Conservation (phyloP, 2,888 invertebrate species). For the Coenonympha arcania region DNA sequence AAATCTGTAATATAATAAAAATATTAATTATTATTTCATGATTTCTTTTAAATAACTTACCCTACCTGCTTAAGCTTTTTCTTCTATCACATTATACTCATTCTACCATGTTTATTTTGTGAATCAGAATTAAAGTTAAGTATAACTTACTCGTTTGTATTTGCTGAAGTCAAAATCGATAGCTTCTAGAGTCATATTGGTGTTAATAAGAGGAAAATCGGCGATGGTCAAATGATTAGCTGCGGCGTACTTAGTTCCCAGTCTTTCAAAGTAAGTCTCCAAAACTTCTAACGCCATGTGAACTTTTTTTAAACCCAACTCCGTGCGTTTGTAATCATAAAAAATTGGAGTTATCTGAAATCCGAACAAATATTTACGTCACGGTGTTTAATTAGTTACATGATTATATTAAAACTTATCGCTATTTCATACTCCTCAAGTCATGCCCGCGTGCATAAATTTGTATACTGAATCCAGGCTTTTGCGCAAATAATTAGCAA, state of each 20-base stretch:
- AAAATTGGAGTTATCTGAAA: conserved; percentile 83
- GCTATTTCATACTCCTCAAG: no score
- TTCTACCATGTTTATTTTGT: no score
- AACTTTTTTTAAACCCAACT: conserved; percentile 78
- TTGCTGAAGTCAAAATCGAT: conserved; percentile 77
- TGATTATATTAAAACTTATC: background rate
- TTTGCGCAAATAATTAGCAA: no score
- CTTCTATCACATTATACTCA: no score
- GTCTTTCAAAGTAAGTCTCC: conserved; percentile 77
- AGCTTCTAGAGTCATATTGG: conserved; percentile 82
- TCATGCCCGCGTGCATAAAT: no score
- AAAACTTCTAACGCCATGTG: conserved; percentile 78
- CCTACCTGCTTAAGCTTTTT: no score
- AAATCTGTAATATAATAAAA: conserved; percentile 44
- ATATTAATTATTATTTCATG: no score
- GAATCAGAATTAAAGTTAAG: background rate
- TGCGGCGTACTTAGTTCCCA: conserved; percentile 78
- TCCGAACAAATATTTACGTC: background rate
- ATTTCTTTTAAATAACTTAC: no score
- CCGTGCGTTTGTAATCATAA: conserved; percentile 81
- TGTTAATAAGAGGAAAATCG: conserved; percentile 80
- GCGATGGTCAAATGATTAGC: conserved; percentile 81
- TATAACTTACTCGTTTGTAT: conserved; percentile 66
- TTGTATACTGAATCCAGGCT: no score
- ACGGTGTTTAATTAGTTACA: background rate